Percentiles rank a stretch among this genome's conserved stretches.
Conservation (phyloP, 2,797 vertebrate genomes). For the Vultur gryphus region DNA sequence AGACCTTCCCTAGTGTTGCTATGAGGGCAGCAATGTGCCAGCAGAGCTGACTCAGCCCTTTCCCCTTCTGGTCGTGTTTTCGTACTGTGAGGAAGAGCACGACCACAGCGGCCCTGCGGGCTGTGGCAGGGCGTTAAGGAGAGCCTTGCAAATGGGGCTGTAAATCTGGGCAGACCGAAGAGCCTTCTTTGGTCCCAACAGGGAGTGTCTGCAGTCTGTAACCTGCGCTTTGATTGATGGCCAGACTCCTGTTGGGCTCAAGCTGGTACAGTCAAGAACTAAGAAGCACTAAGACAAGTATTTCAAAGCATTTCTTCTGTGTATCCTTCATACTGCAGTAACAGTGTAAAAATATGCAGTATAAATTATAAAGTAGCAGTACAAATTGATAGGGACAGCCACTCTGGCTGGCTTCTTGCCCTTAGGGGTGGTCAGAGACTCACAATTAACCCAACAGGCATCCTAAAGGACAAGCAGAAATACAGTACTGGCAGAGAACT, state of each 20-base stretch:
- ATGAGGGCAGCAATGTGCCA: rapidly evolving
- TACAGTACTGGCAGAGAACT: neutral
- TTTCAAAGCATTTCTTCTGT: neutral
- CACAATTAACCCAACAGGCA: neutral
- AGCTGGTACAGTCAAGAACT: neutral
- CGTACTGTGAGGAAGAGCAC: rapidly evolving
- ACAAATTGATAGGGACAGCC: neutral
- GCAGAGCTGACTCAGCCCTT: neutral
- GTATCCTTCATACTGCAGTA: neutral
- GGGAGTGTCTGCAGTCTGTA: neutral
- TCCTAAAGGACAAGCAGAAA: neutral
- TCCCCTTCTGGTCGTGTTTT: neutral
- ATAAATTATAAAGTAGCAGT: neutral
- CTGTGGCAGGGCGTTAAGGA: neutral
- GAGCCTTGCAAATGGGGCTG: neutral
- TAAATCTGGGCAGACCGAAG: neutral
- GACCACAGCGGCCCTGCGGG: neutral
- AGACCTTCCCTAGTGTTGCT: neutral
- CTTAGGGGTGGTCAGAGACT: neutral
- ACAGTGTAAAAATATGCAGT: neutral
- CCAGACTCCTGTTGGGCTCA: neutral
- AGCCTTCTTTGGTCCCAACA: neutral
- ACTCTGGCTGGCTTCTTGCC: neutral
- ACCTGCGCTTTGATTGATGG: neutral
- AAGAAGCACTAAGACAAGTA: neutral